Conservation (phyloP, 2,113 vertebrate species). For the Poeciliopsis prolifica region DNA sequence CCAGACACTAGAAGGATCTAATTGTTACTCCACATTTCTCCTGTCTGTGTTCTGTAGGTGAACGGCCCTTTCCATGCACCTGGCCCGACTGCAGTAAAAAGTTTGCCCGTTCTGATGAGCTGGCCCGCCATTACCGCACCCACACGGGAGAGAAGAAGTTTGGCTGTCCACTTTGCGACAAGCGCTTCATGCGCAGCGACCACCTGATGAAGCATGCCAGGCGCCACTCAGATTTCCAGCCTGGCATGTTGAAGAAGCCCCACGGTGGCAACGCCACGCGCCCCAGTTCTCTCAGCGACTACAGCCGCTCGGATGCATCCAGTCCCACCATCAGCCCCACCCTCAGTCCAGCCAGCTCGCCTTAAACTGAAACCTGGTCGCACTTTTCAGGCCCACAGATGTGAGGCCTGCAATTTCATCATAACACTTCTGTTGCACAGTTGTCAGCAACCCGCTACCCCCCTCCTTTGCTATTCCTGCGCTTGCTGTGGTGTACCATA, state of each 20-base stretch:
- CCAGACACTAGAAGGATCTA: neutral
- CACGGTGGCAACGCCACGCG: conserved; percentile 76
- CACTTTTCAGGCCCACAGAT: conserved; percentile 80
- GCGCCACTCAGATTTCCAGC: conserved; percentile 93
- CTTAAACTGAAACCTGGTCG: conserved; percentile 83
- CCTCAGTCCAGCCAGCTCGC: conserved; percentile 93
- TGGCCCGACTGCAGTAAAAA: conserved; percentile 98
- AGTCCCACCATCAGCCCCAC: conserved; percentile 84
- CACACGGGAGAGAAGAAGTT: conserved; percentile 99
- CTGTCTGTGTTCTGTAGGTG: conserved; percentile 80
- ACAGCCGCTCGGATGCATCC: conserved; percentile 95
- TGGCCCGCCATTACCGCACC: conserved; percentile 97
- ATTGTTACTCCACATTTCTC: neutral
- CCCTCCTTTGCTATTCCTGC: conserved; percentile 62
- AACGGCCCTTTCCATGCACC: conserved; percentile 93
- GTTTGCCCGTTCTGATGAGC: conserved; percentile 96
- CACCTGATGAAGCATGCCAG: conserved; percentile 97
- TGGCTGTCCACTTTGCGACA: conserved; percentile 93
- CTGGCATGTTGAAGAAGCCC: conserved; percentile 91
- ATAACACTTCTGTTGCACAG: conserved; percentile 79
- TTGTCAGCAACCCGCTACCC: conserved; percentile 52
- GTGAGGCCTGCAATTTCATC: conserved; percentile 65
- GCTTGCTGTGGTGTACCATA: conserved; percentile 84
- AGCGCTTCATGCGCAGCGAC: conserved; percentile 98
- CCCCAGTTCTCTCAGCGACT: conserved; percentile 94